Percentiles rank a stretch among this genome's conserved stretches.
These are phyloP conservation scores for Harpagoxenus sublaevis DNA, from an alignment of 2,888 invertebrate genomes.

Conservation along the genomic window DNA sequence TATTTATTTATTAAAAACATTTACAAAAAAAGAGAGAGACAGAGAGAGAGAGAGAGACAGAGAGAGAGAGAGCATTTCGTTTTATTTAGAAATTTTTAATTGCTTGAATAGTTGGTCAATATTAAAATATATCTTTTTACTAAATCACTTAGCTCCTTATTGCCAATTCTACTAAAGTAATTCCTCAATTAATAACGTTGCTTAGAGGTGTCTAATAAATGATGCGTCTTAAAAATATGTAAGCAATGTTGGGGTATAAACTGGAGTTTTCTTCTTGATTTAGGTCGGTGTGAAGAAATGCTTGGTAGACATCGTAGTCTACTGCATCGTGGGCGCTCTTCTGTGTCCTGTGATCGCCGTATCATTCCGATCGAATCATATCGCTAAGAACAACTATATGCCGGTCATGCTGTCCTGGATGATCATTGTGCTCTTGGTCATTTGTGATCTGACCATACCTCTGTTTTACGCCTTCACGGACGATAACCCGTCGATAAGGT, in stretches of 20 bases:
- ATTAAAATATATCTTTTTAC: background rate
- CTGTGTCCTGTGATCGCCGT: conserved; percentile 86
- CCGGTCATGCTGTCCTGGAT: conserved; percentile 85
- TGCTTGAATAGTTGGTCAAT: background rate
- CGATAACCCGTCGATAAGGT: conserved; percentile 81
- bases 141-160: background rate
- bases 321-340: conserved; percentile 85
- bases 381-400: conserved; percentile 82
- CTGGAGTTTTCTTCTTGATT: conserved; percentile 29
- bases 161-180: background rate
- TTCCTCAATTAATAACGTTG: background rate
- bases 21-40: background rate
- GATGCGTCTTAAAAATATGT: background rate
- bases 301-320: conserved; percentile 86
- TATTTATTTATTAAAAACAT: background rate
- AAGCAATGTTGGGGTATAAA: background rate
- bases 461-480: conserved; percentile 88
- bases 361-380: conserved; percentile 86
- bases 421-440: conserved; percentile 84
- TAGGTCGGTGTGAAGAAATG: conserved; percentile 82
- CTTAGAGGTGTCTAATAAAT: background rate
- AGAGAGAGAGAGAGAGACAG: background rate
- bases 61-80: background rate
- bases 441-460: conserved; percentile 90
- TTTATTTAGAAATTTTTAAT: background rate